Evolutionary conservation across 2,113 vertebrate species (phyloP).

Genomic region (Psephotus haematonotus): DNA sequence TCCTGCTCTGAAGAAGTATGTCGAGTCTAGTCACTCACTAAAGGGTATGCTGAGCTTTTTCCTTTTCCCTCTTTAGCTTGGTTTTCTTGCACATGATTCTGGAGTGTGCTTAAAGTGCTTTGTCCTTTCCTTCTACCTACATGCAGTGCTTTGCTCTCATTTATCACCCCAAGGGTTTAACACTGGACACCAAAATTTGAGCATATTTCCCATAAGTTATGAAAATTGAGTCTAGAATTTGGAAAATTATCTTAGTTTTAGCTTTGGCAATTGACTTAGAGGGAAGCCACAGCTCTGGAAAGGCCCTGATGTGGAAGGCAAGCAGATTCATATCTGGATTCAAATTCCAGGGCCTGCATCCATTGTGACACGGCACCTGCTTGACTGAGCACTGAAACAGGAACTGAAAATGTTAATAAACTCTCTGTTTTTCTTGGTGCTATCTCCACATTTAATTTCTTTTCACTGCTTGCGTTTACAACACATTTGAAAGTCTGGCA

Average conservation of each 20-base stretch:
- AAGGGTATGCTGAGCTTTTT: neutral
- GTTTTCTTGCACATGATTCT: neutral
- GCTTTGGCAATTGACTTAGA: neutral
- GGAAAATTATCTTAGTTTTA: neutral
- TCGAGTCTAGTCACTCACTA: neutral
- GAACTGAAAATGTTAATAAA: neutral
- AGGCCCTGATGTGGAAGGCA: neutral
- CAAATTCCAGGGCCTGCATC: neutral
- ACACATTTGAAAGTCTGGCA: conserved; percentile 1
- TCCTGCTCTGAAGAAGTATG: neutral
- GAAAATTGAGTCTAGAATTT: neutral
- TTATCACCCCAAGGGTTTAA: neutral
- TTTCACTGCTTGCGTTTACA: neutral
- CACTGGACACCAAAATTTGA: neutral
- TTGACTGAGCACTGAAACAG: neutral
- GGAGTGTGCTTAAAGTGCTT: neutral
- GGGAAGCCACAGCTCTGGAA: neutral
- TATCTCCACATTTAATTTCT: neutral
- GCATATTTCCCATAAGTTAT: neutral
- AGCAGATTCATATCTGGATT: neutral
- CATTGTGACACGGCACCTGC: neutral
- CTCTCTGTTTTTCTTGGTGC: neutral
- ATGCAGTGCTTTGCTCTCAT: neutral
- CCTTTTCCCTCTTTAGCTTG: neutral
- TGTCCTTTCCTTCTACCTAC: neutral